These are phyloP conservation scores for Coreius guichenoti DNA, from an alignment of 2,797 vertebrate genomes.

Conservation along the genomic window DNA sequence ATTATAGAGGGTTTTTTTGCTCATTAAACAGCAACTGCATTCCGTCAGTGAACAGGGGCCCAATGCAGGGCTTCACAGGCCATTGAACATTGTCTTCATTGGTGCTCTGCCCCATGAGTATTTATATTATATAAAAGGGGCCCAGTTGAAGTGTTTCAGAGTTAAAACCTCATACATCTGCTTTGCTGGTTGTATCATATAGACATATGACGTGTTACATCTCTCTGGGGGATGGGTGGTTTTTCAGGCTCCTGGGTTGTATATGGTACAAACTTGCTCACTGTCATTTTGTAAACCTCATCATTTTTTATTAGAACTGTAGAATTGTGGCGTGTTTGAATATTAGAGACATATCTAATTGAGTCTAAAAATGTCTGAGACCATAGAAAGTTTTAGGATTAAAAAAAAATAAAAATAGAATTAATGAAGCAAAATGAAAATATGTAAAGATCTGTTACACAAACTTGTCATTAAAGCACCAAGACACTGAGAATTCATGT, in stretches of 20 bases:
- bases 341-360: background rate
- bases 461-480: background rate
- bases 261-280: background rate
- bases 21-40: conserved; percentile 45
- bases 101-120: background rate
- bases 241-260: conserved; percentile 3
- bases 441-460: background rate
- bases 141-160: conserved; percentile 21
- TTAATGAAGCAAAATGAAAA: background rate
- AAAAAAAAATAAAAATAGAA: background rate
- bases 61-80: conserved; percentile 11
- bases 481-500: background rate
- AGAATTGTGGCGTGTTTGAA: background rate
- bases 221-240: conserved; percentile 34
- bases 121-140: conserved; percentile 37
- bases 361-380: background rate
- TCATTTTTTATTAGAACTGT: background rate
- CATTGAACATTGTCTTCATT: conserved; percentile 31
- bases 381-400: background rate
- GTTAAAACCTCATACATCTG: conserved; percentile 16
- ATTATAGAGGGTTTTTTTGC: background rate
- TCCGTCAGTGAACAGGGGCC: conserved; percentile 1
- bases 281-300: background rate
- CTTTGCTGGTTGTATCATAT: conserved; percentile 21
- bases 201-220: conserved; percentile 29